A percentile compares a stretch with the other conserved stretches of the same genome.
These are phyloP conservation scores for Brachionichthys hirsutus DNA, from an alignment of 2,113 vertebrate genomes.

Conservation along the genomic window DNA sequence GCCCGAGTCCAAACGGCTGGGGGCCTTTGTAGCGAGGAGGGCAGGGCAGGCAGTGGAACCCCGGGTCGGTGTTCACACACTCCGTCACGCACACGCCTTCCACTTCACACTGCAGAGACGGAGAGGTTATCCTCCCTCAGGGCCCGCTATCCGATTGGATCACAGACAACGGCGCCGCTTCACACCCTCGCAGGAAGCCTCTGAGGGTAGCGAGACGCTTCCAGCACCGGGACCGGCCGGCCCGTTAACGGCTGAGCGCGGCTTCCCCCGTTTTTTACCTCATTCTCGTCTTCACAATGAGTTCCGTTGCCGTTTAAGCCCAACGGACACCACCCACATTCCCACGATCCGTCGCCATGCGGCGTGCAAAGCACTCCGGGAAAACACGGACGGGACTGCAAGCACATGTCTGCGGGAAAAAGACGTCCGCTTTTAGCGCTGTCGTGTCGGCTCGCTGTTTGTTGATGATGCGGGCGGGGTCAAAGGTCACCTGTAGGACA, in stretches of 20 bases:
- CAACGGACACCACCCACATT: slow-evolving; percentile 86
- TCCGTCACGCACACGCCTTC: slow-evolving; percentile 86
- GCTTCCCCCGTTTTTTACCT: slow-evolving; percentile 73
- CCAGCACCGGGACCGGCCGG: no score
- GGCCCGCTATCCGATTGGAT: no score
- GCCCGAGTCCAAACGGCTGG: slow-evolving; percentile 88
- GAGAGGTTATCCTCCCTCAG: slow-evolving; percentile 23
- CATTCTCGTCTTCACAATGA: slow-evolving; percentile 91
- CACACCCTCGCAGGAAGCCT: no score
- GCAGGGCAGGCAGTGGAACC: slow-evolving; percentile 93
- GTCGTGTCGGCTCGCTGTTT: neutral
- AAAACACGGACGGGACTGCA: slow-evolving; percentile 92
- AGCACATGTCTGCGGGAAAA: slow-evolving; percentile 86
- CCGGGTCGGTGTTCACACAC: slow-evolving; percentile 94
- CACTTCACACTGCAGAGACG: slow-evolving; percentile 83
- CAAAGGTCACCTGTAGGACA: slow-evolving; percentile 81
- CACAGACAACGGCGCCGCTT: no score
- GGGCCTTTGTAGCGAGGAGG: slow-evolving; percentile 89
- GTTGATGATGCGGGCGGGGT: neutral
- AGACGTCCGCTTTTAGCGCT: neutral
- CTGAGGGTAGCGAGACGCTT: no score
- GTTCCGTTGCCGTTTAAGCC: slow-evolving; percentile 92
- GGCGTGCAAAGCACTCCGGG: slow-evolving; percentile 87
- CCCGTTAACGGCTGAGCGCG: no score
- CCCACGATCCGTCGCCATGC: slow-evolving; percentile 86